Evolutionary conservation across 2,888 invertebrate species (phyloP).

Genomic region (Tryphoninae sp.): DNA sequence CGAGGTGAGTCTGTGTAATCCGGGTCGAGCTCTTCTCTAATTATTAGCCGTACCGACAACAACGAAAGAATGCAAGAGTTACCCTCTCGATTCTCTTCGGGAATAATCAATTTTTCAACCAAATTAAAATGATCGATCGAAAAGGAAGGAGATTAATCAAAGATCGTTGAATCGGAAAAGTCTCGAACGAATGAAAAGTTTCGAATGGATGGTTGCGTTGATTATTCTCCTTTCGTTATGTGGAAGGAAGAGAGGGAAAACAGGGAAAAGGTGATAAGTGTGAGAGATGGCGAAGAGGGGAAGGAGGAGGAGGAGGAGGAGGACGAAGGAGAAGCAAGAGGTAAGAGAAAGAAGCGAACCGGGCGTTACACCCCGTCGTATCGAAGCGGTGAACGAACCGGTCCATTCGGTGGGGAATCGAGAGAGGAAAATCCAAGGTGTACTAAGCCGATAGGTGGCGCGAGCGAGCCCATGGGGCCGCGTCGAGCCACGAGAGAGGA

Average conservation of each 20-base stretch:
- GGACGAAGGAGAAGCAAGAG: constrained; percentile 11
- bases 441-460: constrained; percentile 36
- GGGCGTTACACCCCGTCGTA: constrained; percentile 33
- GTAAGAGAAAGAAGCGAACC: constrained; percentile 38
- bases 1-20: constrained; percentile 67
- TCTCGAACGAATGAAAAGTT: no score
- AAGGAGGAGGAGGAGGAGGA: constrained; percentile 7
- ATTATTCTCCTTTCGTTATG: constrained; percentile 22
- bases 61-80: no score
- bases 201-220: no score
- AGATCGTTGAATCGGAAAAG: not conserved
- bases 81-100: no score
- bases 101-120: no score
- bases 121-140: not conserved
- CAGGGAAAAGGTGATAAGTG: constrained; percentile 46
- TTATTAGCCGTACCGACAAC: no score
- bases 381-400: constrained; percentile 48
- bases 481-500: constrained; percentile 56
- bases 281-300: constrained; percentile 19
- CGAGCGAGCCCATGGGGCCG: constrained; percentile 44
- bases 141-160: not conserved
- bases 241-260: constrained; percentile 45
- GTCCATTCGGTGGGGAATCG: constrained; percentile 48
- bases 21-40: constrained; percentile 70
- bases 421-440: constrained; percentile 45